Evolutionary conservation across 1,140 invertebrate genomes (phyloP), one percentile per base, ranked within the genome.

Genomic region (Panulirus ornatus): DNA sequence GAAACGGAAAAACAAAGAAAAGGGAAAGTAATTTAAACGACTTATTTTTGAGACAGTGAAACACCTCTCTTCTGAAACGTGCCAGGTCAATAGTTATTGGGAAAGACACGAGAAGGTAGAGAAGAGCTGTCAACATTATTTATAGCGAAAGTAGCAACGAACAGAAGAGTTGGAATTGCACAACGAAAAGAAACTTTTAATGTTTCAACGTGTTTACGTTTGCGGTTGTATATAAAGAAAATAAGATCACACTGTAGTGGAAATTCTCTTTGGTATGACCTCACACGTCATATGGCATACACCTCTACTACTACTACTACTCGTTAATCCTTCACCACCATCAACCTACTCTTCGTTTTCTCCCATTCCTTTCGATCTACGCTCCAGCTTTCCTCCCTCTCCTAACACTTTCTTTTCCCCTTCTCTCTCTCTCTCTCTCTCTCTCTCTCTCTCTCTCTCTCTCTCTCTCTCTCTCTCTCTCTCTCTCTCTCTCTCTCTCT

Each of bases 351-450:
- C 19, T 63, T 63, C 19, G 19, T 2, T 63, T 63, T 9, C 22
- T 58, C 22, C 22, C 51, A 27, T 22, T 63, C 19, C 27, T 16
- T 63, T 63, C 27, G n/a, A n/a, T n/a, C 58, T 63, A 27, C 27
- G 58, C 27, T 63, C 27, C 2, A 63, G 8, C 27, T 2, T 63
- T 63, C n/a, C n/a, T n/a, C n/a, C n/a, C n/a, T n/a, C n/a, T n/a
- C n/a, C n/a, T n/a, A n/a, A n/a, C n/a, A n/a, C n/a, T n/a, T n/a
- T n/a, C n/a, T 14, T 71, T n/a, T 71, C 66, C 27, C 66, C 27
- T n/a, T 71, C 66, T 71, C 66, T 71, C 66, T 71, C 66, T 71
- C 66, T 71, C 66, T 71, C 66, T 71, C 66, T 71, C 66, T 71
- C 66, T 71, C 19, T 71, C 66, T 71, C 66, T 71, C 66, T 71